Evolutionary conservation across 1,140 invertebrate species (phyloP).

Genomic region (Arctopsyche grandis): DNA sequence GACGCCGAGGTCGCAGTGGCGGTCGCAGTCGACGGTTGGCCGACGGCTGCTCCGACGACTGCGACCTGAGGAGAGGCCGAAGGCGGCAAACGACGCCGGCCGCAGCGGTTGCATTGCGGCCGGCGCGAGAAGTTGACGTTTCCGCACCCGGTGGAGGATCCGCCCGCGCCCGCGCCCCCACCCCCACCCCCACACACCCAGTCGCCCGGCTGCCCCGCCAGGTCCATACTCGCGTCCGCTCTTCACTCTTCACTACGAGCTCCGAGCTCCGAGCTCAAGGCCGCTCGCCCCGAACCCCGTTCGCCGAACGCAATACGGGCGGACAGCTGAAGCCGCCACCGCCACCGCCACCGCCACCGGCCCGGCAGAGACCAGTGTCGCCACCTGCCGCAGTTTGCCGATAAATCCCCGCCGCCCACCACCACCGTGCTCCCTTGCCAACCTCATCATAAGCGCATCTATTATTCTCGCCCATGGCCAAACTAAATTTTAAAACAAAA

Average conservation of each 20-base stretch:
- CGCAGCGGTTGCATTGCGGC: slow-evolving; percentile 91
- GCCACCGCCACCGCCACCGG: not conserved
- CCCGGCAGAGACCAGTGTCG: no score
- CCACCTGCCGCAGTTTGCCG: not conserved
- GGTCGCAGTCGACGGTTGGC: slow-evolving; percentile 59
- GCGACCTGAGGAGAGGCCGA: slow-evolving; percentile 61
- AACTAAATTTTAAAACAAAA: no score
- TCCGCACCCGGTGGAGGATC: slow-evolving; percentile 76
- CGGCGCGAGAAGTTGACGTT: slow-evolving; percentile 96
- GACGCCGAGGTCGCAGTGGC: slow-evolving; percentile 45
- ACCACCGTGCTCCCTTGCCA: no score
- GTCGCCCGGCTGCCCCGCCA: slow-evolving; percentile 61
- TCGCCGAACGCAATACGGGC: not conserved
- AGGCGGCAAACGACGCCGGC: slow-evolving; percentile 75
- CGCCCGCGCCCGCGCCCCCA: slow-evolving; percentile 60
- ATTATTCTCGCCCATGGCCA: no score
- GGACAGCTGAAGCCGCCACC: not conserved
- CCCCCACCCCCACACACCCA: slow-evolving; percentile 67
- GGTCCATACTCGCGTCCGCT: slow-evolving; percentile 40
- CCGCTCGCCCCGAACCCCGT: not conserved
- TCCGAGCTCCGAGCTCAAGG: not conserved
- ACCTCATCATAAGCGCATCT: no score
- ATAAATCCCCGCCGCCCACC: not conserved
- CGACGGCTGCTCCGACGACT: slow-evolving; percentile 62
- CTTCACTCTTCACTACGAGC: not conserved